phyloP scores from a whole-genome alignment of 2,888 invertebrate species.

The Diarsia brunnea region DNA sequence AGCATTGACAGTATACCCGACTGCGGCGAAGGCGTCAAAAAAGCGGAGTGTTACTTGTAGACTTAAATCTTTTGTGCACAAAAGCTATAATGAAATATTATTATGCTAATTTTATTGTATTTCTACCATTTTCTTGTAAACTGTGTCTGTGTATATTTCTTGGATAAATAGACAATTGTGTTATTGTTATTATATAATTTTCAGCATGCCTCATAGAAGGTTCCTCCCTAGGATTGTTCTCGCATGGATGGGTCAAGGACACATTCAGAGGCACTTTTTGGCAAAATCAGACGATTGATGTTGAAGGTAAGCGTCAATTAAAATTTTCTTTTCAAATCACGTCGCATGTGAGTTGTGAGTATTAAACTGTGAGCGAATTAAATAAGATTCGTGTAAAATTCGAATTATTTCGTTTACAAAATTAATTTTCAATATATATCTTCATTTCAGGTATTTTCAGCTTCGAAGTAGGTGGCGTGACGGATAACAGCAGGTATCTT shows the following conservation, averaged over 20 bases:
- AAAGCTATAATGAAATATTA: no score
- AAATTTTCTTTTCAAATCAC: background rate
- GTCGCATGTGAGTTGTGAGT: background rate
- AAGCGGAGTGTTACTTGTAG: no score
- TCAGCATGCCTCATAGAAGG: slow-evolving; percentile 81
- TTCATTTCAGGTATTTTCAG: slow-evolving; percentile 73
- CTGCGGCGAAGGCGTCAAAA: no score
- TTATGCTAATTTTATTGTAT: no score
- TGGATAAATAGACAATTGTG: no score
- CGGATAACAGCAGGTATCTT: slow-evolving; percentile 78
- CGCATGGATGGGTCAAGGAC: slow-evolving; percentile 70
- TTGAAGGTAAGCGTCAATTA: slow-evolving; percentile 71
- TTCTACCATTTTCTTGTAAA: no score
- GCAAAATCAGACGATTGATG: slow-evolving; percentile 67
- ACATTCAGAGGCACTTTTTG: slow-evolving; percentile 74
- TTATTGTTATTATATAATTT: slow-evolving; percentile 35
- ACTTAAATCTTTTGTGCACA: no score
- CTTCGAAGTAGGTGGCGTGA: slow-evolving; percentile 68
- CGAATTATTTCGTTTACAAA: background rate
- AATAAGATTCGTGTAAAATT: background rate
- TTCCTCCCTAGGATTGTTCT: slow-evolving; percentile 65
- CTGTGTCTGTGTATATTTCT: no score
- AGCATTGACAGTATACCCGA: no score
- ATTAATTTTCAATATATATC: background rate
- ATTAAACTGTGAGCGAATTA: background rate